Percentiles rank a stretch among this genome's conserved stretches.
phyloP scores from a whole-genome alignment of 2,113 vertebrate species.

The Brachirus orientalis region DNA sequence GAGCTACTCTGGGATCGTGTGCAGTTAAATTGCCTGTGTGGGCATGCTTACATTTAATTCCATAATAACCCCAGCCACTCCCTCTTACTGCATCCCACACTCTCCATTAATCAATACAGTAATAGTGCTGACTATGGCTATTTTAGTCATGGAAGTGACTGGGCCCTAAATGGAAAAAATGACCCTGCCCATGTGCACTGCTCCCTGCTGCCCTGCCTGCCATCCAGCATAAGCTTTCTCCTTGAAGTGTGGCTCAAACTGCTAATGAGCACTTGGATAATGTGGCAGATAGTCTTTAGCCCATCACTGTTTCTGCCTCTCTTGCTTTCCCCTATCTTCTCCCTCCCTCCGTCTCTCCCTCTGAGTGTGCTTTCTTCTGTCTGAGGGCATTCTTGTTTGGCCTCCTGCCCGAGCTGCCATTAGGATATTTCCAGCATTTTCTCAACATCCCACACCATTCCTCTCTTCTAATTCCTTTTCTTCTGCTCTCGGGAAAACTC shows the following conservation, averaged over 20 bases:
- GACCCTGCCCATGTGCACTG: slow-evolving; percentile 48
- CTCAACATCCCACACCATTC: slow-evolving; percentile 43
- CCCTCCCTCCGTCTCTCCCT: slow-evolving; percentile 9
- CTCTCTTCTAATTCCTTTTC: slow-evolving; percentile 13
- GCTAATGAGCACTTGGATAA: slow-evolving; percentile 70
- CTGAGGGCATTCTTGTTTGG: slow-evolving; percentile 58
- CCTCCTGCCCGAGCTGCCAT: slow-evolving; percentile 62
- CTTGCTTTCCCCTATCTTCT: slow-evolving; percentile 6
- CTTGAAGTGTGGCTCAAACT: slow-evolving; percentile 76
- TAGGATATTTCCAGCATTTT: slow-evolving; percentile 63
- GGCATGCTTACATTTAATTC: slow-evolving; percentile 58
- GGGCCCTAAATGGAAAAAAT: slow-evolving; percentile 50
- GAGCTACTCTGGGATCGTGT: slow-evolving; percentile 18
- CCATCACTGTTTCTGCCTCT: slow-evolving; percentile 18
- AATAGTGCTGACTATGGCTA: slow-evolving; percentile 72
- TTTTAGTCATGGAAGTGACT: slow-evolving; percentile 31
- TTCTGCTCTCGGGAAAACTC: slow-evolving; percentile 18
- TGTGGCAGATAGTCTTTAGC: slow-evolving; percentile 58
- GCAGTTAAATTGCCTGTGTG: slow-evolving; percentile 27
- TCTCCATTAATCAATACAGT: slow-evolving; percentile 76
- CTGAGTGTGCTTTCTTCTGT: slow-evolving; percentile 48
- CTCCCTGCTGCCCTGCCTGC: slow-evolving; percentile 19
- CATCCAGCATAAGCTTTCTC: slow-evolving; percentile 75
- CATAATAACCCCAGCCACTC: slow-evolving; percentile 55
- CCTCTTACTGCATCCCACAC: slow-evolving; percentile 36